phyloP scores from a whole-genome alignment of 2,797 vertebrate species.

The Pogonophryne albipinna region DNA sequence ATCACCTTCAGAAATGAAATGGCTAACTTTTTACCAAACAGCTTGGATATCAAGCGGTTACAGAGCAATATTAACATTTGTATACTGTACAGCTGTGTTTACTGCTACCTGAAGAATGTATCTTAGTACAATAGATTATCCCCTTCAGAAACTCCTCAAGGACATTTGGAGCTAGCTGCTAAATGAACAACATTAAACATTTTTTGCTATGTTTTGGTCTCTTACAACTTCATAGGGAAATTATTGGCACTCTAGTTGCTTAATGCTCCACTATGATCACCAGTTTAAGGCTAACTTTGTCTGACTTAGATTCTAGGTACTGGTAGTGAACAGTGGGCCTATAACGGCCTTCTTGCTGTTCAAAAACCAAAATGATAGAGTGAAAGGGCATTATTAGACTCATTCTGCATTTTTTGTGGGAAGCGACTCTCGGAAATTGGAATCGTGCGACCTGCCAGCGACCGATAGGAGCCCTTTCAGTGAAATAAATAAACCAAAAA shows the following conservation, averaged over 20 bases:
- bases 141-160: too few species aligned
- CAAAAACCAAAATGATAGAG: constrained; percentile 39
- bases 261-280: neutral
- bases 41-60: too few species aligned
- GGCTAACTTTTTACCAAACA: too few species aligned
- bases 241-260: neutral
- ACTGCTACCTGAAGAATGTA: too few species aligned
- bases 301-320: neutral
- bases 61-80: too few species aligned
- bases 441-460: constrained; percentile 68
- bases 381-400: constrained; percentile 72
- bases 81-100: too few species aligned
- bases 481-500: constrained; percentile 74
- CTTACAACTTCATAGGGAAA: neutral
- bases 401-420: constrained; percentile 73
- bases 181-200: too few species aligned
- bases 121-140: too few species aligned
- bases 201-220: neutral
- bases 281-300: too few species aligned
- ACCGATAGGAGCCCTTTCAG: constrained; percentile 70
- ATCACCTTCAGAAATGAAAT: too few species aligned
- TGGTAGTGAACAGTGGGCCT: neutral
- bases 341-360: neutral
- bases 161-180: too few species aligned
- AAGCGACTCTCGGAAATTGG: constrained; percentile 69